Conservation (phyloP, 2,113 vertebrate species). For the Trinectes maculatus region DNA sequence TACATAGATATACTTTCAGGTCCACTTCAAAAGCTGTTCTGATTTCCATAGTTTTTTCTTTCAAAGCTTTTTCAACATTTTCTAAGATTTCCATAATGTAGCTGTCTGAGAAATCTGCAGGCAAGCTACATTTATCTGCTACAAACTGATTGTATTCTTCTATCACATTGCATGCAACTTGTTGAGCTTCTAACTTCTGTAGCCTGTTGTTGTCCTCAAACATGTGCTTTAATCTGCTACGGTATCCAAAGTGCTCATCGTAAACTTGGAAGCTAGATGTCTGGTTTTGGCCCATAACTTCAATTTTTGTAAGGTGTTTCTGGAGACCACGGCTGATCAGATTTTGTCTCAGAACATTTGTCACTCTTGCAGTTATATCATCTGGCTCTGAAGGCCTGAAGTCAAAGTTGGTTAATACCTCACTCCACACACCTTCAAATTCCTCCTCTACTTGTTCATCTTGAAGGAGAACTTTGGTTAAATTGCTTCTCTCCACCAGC, state of each 20-base stretch:
- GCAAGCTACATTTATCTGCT: constrained; percentile 51
- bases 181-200: constrained; percentile 59
- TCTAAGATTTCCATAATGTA: constrained; percentile 74
- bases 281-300: constrained; percentile 20
- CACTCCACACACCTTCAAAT: constrained; percentile 77
- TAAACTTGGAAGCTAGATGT: constrained; percentile 56
- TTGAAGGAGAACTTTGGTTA: constrained; percentile 48
- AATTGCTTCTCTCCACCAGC: constrained; percentile 65
- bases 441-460: constrained; percentile 69
- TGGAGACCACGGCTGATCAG: constrained; percentile 65
- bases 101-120: constrained; percentile 72
- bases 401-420: constrained; percentile 65
- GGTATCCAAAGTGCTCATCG: constrained; percentile 73
- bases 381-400: constrained; percentile 61
- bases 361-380: constrained; percentile 67
- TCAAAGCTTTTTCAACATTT: constrained; percentile 70
- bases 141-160: constrained; percentile 66
- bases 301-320: constrained; percentile 67
- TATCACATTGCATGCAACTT: constrained; percentile 43
- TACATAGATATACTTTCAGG: constrained; percentile 73
- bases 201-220: constrained; percentile 65
- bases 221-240: constrained; percentile 72
- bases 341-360: constrained; percentile 67
- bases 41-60: constrained; percentile 53
- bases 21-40: constrained; percentile 70